Conservation (phyloP, 2,888 invertebrate genomes). For the Protodeltote pygarga region DNA sequence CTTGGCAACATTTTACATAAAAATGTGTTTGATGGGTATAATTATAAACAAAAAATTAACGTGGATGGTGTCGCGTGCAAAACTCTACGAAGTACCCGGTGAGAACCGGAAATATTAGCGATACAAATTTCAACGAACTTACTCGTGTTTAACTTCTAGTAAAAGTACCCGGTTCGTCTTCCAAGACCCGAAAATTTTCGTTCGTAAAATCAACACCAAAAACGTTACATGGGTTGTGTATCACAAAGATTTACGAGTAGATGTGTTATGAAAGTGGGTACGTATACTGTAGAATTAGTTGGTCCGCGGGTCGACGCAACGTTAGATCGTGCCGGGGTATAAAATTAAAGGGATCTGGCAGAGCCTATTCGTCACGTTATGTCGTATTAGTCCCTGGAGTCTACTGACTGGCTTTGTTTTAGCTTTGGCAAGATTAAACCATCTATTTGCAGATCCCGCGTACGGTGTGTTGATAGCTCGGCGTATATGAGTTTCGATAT, state of each 20-base stretch:
- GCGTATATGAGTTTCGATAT: constrained; percentile 27
- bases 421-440: constrained; percentile 57
- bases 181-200: constrained; percentile 31
- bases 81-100: too few relatives aligned
- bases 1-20: too few relatives aligned
- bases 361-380: constrained; percentile 64
- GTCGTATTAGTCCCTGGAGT: constrained; percentile 60
- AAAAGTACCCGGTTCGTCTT: constrained; percentile 8
- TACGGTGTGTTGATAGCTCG: constrained; percentile 20
- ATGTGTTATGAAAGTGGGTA: constrained; percentile 38
- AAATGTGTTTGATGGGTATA: too few relatives aligned
- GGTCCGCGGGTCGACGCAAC: constrained; percentile 34
- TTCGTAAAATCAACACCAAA: constrained; percentile 26
- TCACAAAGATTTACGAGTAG: constrained; percentile 45
- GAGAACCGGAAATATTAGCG: too few relatives aligned
- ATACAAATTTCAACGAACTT: too few relatives aligned
- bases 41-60: too few relatives aligned
- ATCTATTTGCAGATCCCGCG: constrained; percentile 40
- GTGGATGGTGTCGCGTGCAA: too few relatives aligned
- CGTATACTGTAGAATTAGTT: constrained; percentile 46
- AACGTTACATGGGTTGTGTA: constrained; percentile 36
- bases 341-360: constrained; percentile 61
- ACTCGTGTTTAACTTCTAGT: constrained; percentile 1
- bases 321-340: constrained; percentile 41
- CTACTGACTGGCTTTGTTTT: constrained; percentile 63